Conservation (phyloP, 2,888 invertebrate species). For the Tipula vernalis region DNA sequence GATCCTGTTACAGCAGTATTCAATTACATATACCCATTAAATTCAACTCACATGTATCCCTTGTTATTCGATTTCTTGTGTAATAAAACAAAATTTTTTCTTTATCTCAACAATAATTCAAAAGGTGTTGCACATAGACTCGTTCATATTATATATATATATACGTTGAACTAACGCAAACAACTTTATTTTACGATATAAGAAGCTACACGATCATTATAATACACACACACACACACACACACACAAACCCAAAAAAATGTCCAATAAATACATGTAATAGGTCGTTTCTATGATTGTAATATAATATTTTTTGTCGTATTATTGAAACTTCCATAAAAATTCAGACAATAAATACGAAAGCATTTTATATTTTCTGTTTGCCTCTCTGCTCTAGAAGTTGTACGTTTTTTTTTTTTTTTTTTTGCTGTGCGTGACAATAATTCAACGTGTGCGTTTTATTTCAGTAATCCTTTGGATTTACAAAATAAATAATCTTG, state of each 20-base stretch:
- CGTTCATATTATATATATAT: neutral
- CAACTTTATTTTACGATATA: neutral
- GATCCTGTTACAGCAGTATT: neutral
- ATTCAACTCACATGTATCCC: neutral
- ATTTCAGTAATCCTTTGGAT: slow-evolving; percentile 7
- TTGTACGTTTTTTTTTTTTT: neutral
- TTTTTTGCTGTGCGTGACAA: neutral
- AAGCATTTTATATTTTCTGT: neutral
- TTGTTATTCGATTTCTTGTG: neutral
- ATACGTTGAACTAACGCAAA: neutral
- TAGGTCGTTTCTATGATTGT: neutral
- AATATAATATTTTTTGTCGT: neutral
- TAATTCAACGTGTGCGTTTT: slow-evolving; percentile 8
- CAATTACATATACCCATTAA: neutral
- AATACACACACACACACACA: neutral
- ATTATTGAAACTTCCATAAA: neutral
- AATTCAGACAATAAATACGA: neutral
- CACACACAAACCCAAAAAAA: neutral
- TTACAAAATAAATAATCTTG: slow-evolving; percentile 9
- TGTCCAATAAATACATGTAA: neutral
- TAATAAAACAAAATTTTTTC: neutral
- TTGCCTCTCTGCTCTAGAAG: neutral
- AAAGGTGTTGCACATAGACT: neutral
- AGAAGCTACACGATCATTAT: neutral
- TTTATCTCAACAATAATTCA: neutral